Percentiles rank a stretch among this genome's conserved stretches.
Evolutionary conservation across 2,113 vertebrate species (phyloP).

Genomic region (Psettodes erumei): DNA sequence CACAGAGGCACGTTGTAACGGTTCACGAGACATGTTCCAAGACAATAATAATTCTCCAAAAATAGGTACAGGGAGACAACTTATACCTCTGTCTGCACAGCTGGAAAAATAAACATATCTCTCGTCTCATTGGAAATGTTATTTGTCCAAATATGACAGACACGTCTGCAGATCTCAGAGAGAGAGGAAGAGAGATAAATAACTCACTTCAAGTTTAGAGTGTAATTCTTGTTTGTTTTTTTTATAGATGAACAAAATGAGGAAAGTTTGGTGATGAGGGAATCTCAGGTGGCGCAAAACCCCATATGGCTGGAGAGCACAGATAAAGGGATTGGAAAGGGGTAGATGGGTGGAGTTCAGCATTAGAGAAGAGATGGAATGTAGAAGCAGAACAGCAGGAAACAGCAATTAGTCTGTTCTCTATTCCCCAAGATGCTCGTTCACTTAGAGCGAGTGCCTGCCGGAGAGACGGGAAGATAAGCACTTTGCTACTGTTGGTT

Average conservation of each 20-base stretch:
- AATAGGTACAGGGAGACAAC: slow-evolving; percentile 23
- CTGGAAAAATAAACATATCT: slow-evolving; percentile 25
- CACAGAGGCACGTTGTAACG: slow-evolving; percentile 28
- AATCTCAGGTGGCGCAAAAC: slow-evolving; percentile 32
- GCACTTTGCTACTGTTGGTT: slow-evolving; percentile 12
- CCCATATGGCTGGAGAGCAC: slow-evolving; percentile 8
- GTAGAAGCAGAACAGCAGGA: slow-evolving; percentile 50
- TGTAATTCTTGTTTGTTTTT: too few species aligned
- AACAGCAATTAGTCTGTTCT: slow-evolving; percentile 65
- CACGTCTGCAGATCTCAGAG: not conserved
- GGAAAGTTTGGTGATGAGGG: too few species aligned
- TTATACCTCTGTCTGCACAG: not conserved
- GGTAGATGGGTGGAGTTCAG: slow-evolving; percentile 12
- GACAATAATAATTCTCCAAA: slow-evolving; percentile 22
- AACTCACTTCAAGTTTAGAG: too few species aligned
- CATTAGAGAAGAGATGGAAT: slow-evolving; percentile 34
- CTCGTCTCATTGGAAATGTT: not conserved
- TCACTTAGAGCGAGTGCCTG: slow-evolving; percentile 56
- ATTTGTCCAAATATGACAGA: not conserved
- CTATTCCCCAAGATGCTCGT: slow-evolving; percentile 56
- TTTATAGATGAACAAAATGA: too few species aligned
- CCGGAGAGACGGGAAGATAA: slow-evolving; percentile 35
- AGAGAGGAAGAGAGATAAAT: slow-evolving; percentile 2
- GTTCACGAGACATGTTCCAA: slow-evolving; percentile 20
- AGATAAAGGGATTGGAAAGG: slow-evolving; percentile 1